Percentiles rank a stretch among this genome's conserved stretches.
phyloP scores from a whole-genome alignment of 2,797 vertebrate genomes.

The Girardinus metallicus region DNA sequence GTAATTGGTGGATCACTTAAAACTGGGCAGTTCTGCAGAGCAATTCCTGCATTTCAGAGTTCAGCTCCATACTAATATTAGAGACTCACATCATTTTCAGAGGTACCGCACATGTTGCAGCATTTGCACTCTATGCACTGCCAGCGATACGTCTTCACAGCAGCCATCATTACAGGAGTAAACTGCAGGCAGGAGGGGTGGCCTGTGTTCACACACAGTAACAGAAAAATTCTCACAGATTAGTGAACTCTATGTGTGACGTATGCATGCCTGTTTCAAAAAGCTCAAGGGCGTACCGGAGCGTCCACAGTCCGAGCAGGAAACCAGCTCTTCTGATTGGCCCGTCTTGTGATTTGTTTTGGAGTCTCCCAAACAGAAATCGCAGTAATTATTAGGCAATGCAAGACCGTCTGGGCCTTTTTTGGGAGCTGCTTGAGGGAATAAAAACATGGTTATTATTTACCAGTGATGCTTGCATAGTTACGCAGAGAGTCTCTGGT shows the following conservation, averaged over 20 bases:
- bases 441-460: slow-evolving; percentile 10
- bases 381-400: slow-evolving; percentile 94
- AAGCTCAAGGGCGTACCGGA: slow-evolving; percentile 80
- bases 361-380: slow-evolving; percentile 95
- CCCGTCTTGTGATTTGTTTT: slow-evolving; percentile 95
- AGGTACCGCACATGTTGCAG: slow-evolving; percentile 96
- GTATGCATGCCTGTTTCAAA: background rate
- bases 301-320: slow-evolving; percentile 95
- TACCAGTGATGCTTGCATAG: background rate
- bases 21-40: background rate
- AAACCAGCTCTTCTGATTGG: slow-evolving; percentile 92
- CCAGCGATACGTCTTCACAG: slow-evolving; percentile 97
- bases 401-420: slow-evolving; percentile 93
- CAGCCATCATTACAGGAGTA: slow-evolving; percentile 95
- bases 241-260: background rate
- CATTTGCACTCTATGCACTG: slow-evolving; percentile 99
- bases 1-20: background rate
- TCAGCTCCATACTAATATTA: background rate
- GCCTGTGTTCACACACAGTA: slow-evolving; percentile 68
- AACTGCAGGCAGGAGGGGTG: slow-evolving; percentile 98
- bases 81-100: slow-evolving; percentile 90
- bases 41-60: background rate
- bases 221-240: background rate
- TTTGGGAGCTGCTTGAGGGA: slow-evolving; percentile 80
- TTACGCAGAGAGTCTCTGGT: background rate